These are phyloP conservation scores for Psammodynastes pulverulentus DNA, from an alignment of 2,113 vertebrate genomes.

Conservation along the genomic window DNA sequence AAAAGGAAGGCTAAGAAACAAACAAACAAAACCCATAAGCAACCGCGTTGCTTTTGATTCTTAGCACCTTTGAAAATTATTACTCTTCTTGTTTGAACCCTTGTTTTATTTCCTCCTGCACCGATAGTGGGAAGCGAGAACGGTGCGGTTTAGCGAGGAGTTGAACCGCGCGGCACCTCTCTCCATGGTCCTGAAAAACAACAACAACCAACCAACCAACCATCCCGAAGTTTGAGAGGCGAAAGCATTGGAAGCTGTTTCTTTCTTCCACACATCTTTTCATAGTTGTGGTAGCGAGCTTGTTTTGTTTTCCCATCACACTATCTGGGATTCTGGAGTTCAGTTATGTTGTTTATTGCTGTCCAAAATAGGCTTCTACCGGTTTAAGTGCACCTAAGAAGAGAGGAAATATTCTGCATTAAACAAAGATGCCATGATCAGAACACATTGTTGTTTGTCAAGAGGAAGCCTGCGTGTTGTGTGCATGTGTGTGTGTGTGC, in stretches of 20 bases:
- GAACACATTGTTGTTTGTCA: neutral
- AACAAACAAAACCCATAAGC: neutral
- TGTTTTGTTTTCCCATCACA: neutral
- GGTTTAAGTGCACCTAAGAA: neutral
- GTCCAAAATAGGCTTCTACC: no score
- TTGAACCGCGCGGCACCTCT: constrained; percentile 31
- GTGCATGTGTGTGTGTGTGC: neutral
- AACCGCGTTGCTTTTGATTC: neutral
- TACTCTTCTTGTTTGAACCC: neutral
- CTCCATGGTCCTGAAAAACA: constrained; percentile 63
- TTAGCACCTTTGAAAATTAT: neutral
- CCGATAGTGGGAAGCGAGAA: neutral
- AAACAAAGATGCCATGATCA: neutral
- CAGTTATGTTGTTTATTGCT: neutral
- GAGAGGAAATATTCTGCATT: neutral
- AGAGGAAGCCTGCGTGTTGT: constrained; percentile 29
- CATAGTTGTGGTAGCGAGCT: neutral
- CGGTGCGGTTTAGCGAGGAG: neutral
- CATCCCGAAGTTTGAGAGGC: neutral
- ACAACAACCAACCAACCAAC: no score
- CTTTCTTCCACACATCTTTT: neutral
- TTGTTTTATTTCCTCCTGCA: neutral
- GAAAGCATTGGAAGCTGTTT: neutral
- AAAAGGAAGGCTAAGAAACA: neutral
- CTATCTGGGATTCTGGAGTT: neutral